A percentile compares a stretch with the other conserved stretches of the same genome.
Evolutionary conservation across 2,113 vertebrate species (phyloP).

Genomic region (Pelecanus crispus): DNA sequence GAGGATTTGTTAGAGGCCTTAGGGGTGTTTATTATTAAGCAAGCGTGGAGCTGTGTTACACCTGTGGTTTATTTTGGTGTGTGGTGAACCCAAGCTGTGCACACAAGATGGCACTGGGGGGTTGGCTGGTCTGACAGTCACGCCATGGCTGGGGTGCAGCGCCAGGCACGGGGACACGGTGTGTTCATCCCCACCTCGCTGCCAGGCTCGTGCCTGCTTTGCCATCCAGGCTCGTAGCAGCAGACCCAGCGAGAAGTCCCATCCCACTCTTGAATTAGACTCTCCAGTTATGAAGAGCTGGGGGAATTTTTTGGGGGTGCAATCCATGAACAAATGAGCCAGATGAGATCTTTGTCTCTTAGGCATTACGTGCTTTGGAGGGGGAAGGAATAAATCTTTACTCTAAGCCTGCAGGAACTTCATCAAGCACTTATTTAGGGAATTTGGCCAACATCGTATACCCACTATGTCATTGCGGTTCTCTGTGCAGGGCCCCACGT

Average conservation of each 20-base stretch:
- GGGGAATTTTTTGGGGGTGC: not conserved
- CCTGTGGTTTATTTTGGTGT: not conserved
- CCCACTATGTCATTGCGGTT: not conserved
- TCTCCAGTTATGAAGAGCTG: not conserved
- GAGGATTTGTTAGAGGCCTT: not conserved
- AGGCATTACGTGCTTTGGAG: not conserved
- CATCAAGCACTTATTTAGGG: not conserved
- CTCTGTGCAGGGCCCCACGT: not conserved
- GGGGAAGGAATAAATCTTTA: not conserved
- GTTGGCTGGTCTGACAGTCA: accelerated
- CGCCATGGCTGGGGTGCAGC: accelerated
- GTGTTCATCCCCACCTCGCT: not conserved
- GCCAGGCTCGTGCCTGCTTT: not conserved
- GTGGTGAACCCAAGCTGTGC: accelerated
- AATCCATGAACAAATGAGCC: not conserved
- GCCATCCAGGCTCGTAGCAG: accelerated
- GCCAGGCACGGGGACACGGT: not conserved
- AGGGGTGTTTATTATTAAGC: not conserved
- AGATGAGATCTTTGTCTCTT: not conserved
- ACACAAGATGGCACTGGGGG: accelerated
- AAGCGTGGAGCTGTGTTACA: not conserved
- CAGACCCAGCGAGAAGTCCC: not conserved
- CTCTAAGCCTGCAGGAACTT: slow-evolving; percentile 1
- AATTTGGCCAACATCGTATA: not conserved
- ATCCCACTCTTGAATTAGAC: accelerated